Evolutionary conservation across 2,113 vertebrate species (phyloP).

Genomic region (Heteronetta atricapilla): DNA sequence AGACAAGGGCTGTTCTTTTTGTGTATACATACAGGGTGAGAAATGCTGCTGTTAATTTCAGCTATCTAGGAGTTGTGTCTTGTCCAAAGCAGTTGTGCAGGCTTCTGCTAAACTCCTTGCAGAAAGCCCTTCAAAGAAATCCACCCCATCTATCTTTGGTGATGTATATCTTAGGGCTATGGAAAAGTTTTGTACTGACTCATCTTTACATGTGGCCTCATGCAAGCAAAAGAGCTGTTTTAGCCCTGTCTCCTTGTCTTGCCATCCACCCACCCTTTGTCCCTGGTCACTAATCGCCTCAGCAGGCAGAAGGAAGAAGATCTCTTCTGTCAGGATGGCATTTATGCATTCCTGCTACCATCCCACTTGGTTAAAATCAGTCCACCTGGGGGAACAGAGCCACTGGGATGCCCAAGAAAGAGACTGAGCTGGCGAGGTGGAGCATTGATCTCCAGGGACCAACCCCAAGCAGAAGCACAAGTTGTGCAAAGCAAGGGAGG

Average conservation of each 20-base stretch:
- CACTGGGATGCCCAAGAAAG: background rate
- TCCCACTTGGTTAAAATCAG: background rate
- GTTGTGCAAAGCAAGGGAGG: background rate
- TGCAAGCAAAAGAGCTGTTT: background rate
- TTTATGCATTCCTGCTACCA: background rate
- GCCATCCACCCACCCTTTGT: background rate
- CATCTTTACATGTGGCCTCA: background rate
- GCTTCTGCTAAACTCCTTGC: background rate
- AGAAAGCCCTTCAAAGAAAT: background rate
- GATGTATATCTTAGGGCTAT: background rate
- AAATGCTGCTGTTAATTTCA: constrained; percentile 5
- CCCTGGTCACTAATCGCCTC: background rate
- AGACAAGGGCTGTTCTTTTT: constrained; percentile 6
- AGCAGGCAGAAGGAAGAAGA: background rate
- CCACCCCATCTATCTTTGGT: background rate
- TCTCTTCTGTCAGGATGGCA: background rate
- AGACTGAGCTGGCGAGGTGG: background rate
- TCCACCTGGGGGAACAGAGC: background rate
- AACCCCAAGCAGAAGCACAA: background rate
- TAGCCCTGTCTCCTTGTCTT: background rate
- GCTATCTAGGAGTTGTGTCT: background rate
- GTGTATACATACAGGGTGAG: background rate
- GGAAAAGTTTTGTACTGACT: background rate
- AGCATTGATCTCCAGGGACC: background rate
- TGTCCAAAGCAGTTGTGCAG: background rate